A percentile compares a stretch with the other conserved stretches of the same genome.
These are phyloP conservation scores for Eulacestoma nigropectus DNA, from an alignment of 2,113 vertebrate genomes.

Conservation along the genomic window DNA sequence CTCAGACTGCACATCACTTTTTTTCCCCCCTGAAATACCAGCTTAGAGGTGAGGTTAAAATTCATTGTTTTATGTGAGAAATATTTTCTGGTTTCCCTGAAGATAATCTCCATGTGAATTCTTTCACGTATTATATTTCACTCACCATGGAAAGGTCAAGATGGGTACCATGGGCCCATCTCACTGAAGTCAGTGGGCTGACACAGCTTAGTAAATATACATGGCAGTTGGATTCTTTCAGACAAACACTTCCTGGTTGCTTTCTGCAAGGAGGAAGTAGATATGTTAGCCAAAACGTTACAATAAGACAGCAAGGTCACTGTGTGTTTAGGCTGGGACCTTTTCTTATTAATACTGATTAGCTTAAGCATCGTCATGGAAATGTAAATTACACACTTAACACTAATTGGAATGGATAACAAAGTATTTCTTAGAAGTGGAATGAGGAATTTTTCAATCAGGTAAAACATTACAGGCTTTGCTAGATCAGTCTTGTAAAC, in stretches of 20 bases:
- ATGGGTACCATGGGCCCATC: background rate
- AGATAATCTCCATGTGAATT: background rate
- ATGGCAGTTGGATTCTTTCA: background rate
- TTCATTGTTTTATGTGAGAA: background rate
- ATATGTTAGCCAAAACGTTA: background rate
- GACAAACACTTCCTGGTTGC: background rate
- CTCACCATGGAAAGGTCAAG: background rate
- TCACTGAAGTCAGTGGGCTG: background rate
- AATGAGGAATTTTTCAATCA: background rate
- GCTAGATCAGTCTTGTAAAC: background rate
- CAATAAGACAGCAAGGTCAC: background rate
- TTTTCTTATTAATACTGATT: background rate
- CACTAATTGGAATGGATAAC: background rate
- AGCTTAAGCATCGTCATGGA: background rate
- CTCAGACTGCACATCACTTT: background rate
- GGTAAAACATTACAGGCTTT: background rate
- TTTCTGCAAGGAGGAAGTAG: background rate
- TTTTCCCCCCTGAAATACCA: accelerated
- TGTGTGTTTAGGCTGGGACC: background rate
- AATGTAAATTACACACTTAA: background rate
- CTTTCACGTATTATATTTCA: background rate
- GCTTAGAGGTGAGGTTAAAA: background rate
- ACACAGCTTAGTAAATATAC: background rate
- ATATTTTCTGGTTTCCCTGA: background rate
- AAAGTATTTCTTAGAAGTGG: background rate